phyloP scores from a whole-genome alignment of 2,888 invertebrate species.

The Deilephila porcellus region DNA sequence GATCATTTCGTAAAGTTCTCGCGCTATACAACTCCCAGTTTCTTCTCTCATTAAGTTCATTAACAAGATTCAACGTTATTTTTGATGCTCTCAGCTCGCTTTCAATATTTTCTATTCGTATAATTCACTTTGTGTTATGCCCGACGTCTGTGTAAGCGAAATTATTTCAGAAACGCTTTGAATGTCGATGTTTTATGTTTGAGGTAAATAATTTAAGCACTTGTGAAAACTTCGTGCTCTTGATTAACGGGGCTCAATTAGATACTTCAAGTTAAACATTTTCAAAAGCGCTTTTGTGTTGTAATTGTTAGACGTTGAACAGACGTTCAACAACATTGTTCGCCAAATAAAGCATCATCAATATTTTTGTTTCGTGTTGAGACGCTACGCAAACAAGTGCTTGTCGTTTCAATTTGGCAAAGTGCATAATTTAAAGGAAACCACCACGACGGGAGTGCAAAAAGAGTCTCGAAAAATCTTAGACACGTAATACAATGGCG shows the following conservation, averaged over 20 bases:
- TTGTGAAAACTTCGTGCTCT: conserved; percentile 79
- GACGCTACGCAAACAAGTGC: conserved; percentile 44
- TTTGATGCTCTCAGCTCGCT: conserved; percentile 72
- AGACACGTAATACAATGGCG: conserved; percentile 75
- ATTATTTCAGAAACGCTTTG: conserved; percentile 79
- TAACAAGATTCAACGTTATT: conserved; percentile 78
- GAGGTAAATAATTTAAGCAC: conserved; percentile 81
- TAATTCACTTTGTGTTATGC: conserved; percentile 71
- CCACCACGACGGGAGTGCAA: conserved; percentile 53
- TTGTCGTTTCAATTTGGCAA: conserved; percentile 64
- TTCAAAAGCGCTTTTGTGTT: conserved; percentile 68
- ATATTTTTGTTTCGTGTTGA: conserved; percentile 10
- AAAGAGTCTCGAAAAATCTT: conserved; percentile 68
- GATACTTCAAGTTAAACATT: conserved; percentile 74
- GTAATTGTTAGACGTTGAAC: conserved; percentile 66
- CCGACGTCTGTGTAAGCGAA: conserved; percentile 73
- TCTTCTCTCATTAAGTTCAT: conserved; percentile 80
- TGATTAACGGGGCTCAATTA: conserved; percentile 82
- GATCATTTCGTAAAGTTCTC: conserved; percentile 68
- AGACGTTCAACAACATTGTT: conserved; percentile 27
- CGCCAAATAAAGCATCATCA: conserved; percentile 24
- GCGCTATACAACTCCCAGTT: conserved; percentile 66
- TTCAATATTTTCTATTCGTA: conserved; percentile 77
- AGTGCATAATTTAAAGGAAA: conserved; percentile 70
- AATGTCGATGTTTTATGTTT: conserved; percentile 80